Conservation (phyloP, 2,113 vertebrate genomes). For the Notothenia coriiceps region DNA sequence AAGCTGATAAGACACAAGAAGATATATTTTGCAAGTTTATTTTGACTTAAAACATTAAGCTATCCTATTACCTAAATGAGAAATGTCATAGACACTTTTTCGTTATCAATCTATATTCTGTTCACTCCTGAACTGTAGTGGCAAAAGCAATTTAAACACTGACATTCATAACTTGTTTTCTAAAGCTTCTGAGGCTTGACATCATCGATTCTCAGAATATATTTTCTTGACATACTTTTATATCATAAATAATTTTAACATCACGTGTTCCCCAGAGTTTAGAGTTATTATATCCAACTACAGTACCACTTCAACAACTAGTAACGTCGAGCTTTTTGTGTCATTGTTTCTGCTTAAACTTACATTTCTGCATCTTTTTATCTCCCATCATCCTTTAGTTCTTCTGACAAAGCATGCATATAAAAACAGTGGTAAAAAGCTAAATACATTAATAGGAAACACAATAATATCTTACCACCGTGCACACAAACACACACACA, state of each 20-base stretch:
- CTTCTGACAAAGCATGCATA: neutral
- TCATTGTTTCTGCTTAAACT: neutral
- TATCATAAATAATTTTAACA: neutral
- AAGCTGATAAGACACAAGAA: constrained; percentile 1
- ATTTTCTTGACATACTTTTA: neutral
- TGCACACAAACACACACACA: neutral
- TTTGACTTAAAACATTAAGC: too few species aligned
- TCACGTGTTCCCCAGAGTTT: neutral
- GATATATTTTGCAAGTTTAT: neutral
- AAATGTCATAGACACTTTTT: too few species aligned
- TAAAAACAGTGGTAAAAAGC: neutral
- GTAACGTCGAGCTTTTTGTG: neutral
- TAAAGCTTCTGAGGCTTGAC: neutral
- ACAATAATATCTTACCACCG: neutral
- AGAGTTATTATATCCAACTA: neutral
- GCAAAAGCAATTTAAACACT: neutral
- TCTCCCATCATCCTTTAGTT: neutral
- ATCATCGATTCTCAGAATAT: neutral
- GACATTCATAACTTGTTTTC: neutral
- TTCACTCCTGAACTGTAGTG: neutral
- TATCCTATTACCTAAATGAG: too few species aligned
- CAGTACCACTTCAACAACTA: too few species aligned
- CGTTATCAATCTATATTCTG: neutral
- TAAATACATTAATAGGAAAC: too few species aligned
- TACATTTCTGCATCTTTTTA: neutral